A percentile compares a stretch with the other conserved stretches of the same genome.
phyloP scores from a whole-genome alignment of 2,888 invertebrate genomes.

The Dryococelus australis region DNA sequence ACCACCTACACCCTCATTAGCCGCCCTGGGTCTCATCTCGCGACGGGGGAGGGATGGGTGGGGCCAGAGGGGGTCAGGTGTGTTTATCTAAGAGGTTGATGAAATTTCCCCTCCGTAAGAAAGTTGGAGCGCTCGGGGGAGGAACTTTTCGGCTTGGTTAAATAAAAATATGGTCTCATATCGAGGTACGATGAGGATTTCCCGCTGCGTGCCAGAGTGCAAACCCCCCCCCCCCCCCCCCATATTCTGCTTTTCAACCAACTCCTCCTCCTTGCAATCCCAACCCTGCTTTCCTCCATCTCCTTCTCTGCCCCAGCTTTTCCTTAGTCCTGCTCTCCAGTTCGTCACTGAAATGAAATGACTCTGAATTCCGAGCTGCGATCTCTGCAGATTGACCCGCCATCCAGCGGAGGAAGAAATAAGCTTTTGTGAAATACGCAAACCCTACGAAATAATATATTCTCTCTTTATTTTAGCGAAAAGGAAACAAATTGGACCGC shows the following conservation, averaged over 20 bases:
- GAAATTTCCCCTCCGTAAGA: neutral
- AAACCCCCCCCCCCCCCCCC: neutral
- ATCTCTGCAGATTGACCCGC: neutral
- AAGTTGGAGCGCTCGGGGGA: neutral
- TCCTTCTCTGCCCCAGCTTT: neutral
- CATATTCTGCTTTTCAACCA: too few species aligned
- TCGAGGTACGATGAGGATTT: neutral
- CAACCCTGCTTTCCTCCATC: neutral
- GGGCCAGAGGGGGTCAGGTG: neutral
- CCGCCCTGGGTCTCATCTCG: neutral
- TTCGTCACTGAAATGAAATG: conserved; percentile 1
- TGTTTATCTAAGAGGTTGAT: conserved; percentile 16
- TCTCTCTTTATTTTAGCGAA: neutral
- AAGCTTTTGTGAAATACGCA: neutral
- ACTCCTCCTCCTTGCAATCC: too few species aligned
- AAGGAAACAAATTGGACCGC: neutral
- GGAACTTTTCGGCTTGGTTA: neutral
- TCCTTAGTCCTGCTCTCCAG: neutral
- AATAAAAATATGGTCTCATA: conserved; percentile 16
- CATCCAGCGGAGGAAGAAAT: neutral
- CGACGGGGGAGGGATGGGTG: neutral
- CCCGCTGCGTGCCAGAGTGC: too few species aligned
- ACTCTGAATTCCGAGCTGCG: neutral
- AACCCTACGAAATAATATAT: neutral
- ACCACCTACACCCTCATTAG: neutral